Evolutionary conservation across 2,888 invertebrate species (phyloP).

Genomic region (Emmelina monodactyla): DNA sequence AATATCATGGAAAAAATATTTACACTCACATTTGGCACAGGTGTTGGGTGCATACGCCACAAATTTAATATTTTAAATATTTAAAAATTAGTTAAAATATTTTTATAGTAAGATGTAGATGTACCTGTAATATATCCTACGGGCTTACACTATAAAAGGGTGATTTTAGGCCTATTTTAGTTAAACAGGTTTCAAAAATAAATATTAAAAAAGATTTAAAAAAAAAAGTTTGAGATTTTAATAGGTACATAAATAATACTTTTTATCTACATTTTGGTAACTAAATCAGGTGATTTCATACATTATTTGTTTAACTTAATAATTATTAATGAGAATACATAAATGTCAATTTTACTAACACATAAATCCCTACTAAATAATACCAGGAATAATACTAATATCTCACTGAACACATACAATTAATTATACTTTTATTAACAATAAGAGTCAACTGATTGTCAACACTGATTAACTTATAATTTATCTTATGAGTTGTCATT

Average conservation of each 20-base stretch:
- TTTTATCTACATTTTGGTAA: no score
- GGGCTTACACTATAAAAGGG: slow-evolving; percentile 48
- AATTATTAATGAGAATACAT: no score
- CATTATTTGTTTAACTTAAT: no score
- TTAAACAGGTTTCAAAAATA: slow-evolving; percentile 14
- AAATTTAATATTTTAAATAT: slow-evolving; percentile 26
- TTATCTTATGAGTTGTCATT: no score
- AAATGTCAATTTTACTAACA: slow-evolving; percentile 11
- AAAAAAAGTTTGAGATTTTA: no score
- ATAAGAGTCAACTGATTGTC: no score
- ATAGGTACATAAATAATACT: no score
- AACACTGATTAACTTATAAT: no score
- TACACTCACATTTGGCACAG: slow-evolving; percentile 58
- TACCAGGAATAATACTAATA: slow-evolving; percentile 36
- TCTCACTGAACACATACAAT: slow-evolving; percentile 49
- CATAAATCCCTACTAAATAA: slow-evolving; percentile 33
- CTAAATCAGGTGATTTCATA: no score
- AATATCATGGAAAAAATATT: slow-evolving; percentile 42
- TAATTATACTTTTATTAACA: slow-evolving; percentile 19
- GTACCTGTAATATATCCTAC: slow-evolving; percentile 51
- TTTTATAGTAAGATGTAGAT: slow-evolving; percentile 40
- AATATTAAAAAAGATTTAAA: slow-evolving; percentile 4
- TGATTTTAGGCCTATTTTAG: slow-evolving; percentile 52
- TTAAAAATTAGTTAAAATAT: slow-evolving; percentile 35
- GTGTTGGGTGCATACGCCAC: slow-evolving; percentile 39